Conservation (phyloP, 1,140 invertebrate genomes). For the Ptiloglossa arizonensis region DNA sequence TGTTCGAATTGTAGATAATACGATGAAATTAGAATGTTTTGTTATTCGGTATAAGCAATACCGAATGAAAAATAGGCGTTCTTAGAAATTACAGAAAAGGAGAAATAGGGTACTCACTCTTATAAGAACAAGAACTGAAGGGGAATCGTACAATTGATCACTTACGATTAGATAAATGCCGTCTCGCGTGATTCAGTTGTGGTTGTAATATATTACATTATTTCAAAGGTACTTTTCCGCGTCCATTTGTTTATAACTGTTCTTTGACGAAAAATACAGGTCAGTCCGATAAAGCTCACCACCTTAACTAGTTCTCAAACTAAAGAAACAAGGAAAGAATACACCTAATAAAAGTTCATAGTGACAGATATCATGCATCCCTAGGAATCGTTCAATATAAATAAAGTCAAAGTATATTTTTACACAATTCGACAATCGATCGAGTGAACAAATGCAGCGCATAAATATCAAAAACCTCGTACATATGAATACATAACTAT, state of each 20-base stretch:
- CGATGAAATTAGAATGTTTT: not conserved
- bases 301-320: not conserved
- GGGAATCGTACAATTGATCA: slow-evolving; percentile 28
- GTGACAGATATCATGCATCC: not conserved
- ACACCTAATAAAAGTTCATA: not conserved
- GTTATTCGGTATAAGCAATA: not conserved
- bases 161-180: slow-evolving; percentile 26
- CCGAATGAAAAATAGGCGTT: not conserved
- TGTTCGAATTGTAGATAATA: too few relatives aligned
- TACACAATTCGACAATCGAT: too few relatives aligned
- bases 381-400: not conserved
- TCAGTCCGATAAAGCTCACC: not conserved
- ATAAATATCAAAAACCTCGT: too few relatives aligned
- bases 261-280: slow-evolving; percentile 1
- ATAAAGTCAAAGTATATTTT: too few relatives aligned
- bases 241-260: not conserved
- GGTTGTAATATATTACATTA: slow-evolving; percentile 20
- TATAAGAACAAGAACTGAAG: too few relatives aligned
- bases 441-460: too few relatives aligned
- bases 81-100: not conserved
- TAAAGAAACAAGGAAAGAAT: not conserved
- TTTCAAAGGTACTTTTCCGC: not conserved
- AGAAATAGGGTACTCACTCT: slow-evolving; percentile 6
- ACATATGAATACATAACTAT: too few relatives aligned
- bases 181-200: slow-evolving; percentile 27